phyloP scores from a whole-genome alignment of 2,888 invertebrate species.

The Lomographa bimaculata region DNA sequence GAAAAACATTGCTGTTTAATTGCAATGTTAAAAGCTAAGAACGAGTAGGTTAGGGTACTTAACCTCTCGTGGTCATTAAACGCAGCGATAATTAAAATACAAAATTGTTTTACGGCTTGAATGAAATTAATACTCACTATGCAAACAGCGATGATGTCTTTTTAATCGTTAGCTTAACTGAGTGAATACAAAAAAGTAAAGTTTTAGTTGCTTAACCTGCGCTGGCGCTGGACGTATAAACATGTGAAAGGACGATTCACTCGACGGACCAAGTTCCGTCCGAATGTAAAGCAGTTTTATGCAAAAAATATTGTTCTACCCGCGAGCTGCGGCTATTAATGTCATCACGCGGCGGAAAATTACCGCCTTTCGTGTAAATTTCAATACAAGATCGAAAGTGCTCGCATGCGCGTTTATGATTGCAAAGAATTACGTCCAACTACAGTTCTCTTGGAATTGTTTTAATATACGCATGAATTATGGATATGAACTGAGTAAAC shows the following conservation, averaged over 20 bases:
- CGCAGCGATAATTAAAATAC: slow-evolving; percentile 30
- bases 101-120: slow-evolving; percentile 14
- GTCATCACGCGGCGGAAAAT: slow-evolving; percentile 76
- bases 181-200: slow-evolving; percentile 39
- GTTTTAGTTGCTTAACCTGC: slow-evolving; percentile 40
- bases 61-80: slow-evolving; percentile 30
- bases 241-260: too few species aligned
- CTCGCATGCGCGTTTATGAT: slow-evolving; percentile 53
- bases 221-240: slow-evolving; percentile 45
- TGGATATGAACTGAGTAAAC: slow-evolving; percentile 56
- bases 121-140: slow-evolving; percentile 9
- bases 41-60: slow-evolving; percentile 23
- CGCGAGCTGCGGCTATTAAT: slow-evolving; percentile 65
- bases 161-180: slow-evolving; percentile 34
- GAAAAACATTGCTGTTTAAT: slow-evolving; percentile 12
- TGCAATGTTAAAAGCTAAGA: slow-evolving; percentile 13
- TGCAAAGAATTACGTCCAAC: slow-evolving; percentile 54
- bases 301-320: slow-evolving; percentile 65
- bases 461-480: slow-evolving; percentile 66
- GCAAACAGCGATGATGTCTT: slow-evolving; percentile 27
- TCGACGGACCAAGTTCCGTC: too few species aligned
- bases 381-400: slow-evolving; percentile 71
- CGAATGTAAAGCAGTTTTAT: slow-evolving; percentile 62
- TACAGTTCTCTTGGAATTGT: slow-evolving; percentile 53
- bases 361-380: slow-evolving; percentile 74